These are phyloP conservation scores for Cranoglanis bouderius DNA, from an alignment of 2,113 vertebrate genomes.

Conservation along the genomic window DNA sequence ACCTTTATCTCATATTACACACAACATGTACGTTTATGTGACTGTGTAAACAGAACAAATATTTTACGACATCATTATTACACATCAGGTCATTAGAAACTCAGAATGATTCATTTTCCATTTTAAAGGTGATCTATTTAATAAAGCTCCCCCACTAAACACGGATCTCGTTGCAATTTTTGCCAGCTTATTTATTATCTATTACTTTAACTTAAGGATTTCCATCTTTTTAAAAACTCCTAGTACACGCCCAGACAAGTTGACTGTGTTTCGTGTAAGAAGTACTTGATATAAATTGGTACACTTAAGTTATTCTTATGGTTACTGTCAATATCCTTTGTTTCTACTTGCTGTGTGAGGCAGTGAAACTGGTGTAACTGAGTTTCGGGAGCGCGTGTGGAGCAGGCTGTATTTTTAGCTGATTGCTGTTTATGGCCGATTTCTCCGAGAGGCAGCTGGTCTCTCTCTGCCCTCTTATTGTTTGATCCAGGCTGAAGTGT, in stretches of 20 bases:
- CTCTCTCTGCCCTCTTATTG: constrained; percentile 57
- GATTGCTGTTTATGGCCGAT: constrained; percentile 33
- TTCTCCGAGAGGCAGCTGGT: constrained; percentile 53
- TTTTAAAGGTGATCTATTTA: not conserved
- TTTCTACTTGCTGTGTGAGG: not conserved
- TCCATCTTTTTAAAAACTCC: not conserved
- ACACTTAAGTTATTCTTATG: not conserved
- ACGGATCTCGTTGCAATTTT: not conserved
- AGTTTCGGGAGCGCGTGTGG: constrained; percentile 1
- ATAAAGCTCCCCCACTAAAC: not conserved
- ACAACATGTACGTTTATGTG: no score
- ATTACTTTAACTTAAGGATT: not conserved
- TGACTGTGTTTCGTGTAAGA: not conserved
- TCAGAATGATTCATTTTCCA: no score
- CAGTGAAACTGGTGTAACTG: constrained; percentile 20
- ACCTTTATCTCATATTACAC: not conserved
- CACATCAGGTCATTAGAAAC: no score
- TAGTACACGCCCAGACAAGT: not conserved
- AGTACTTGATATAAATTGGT: not conserved
- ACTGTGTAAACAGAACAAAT: no score
- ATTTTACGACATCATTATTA: no score
- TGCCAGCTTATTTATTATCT: not conserved
- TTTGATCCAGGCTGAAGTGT: constrained; percentile 62
- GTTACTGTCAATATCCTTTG: not conserved
- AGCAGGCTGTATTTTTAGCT: constrained; percentile 44